phyloP scores from a whole-genome alignment of 2,113 vertebrate genomes.

The Bubo blakistoni region DNA sequence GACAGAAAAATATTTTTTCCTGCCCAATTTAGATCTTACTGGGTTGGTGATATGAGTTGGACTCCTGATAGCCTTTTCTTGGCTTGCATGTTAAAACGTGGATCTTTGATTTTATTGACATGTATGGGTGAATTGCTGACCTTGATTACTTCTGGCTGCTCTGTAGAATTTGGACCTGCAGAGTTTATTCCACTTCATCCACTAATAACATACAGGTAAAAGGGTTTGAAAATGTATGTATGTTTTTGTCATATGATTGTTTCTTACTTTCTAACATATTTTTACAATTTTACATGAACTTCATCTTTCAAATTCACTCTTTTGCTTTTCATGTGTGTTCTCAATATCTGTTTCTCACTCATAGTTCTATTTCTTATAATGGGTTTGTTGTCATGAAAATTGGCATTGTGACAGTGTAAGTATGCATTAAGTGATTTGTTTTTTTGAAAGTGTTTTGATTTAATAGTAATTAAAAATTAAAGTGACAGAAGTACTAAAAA shows the following conservation, averaged over 20 bases:
- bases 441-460: neutral
- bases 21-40: slow-evolving; percentile 85
- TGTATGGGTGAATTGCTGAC: slow-evolving; percentile 86
- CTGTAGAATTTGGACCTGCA: slow-evolving; percentile 90
- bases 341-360: slow-evolving; percentile 68
- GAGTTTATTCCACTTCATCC: slow-evolving; percentile 95
- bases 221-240: neutral
- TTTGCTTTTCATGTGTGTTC: slow-evolving; percentile 55
- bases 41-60: slow-evolving; percentile 91
- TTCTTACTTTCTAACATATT: slow-evolving; percentile 2
- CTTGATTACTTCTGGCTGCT: slow-evolving; percentile 85
- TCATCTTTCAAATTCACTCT: slow-evolving; percentile 44
- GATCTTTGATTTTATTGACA: slow-evolving; percentile 86
- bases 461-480: neutral
- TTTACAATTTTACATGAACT: neutral
- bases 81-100: slow-evolving; percentile 91
- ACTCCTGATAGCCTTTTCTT: slow-evolving; percentile 85
- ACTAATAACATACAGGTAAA: slow-evolving; percentile 88
- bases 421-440: slow-evolving; percentile 21
- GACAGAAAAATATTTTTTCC: neutral
- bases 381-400: slow-evolving; percentile 64
- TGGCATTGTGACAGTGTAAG: slow-evolving; percentile 65
- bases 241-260: neutral
- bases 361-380: slow-evolving; percentile 73
- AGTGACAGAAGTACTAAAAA: neutral